Percentiles rank a stretch among this genome's conserved stretches.
These are phyloP conservation scores for Echiichthys vipera DNA, from an alignment of 2,797 vertebrate species.

Conservation along the genomic window DNA sequence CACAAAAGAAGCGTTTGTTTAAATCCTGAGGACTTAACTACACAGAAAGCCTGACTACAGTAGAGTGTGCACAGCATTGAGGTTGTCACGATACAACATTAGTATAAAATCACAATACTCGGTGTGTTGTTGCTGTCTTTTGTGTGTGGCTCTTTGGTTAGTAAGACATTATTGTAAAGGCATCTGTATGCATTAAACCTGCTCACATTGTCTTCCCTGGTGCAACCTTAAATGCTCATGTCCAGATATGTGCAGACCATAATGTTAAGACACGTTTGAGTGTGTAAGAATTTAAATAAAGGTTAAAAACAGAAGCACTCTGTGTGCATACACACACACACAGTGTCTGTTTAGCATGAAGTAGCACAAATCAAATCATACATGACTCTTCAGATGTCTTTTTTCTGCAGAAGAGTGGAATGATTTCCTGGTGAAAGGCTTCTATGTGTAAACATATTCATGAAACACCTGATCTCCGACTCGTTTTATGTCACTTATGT, in stretches of 20 bases:
- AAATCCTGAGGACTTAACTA: neutral
- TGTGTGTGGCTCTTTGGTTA: too few species aligned
- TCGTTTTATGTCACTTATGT: slow-evolving; percentile 72
- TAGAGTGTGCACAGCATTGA: neutral
- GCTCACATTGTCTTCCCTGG: too few species aligned
- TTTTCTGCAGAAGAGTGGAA: slow-evolving; percentile 30
- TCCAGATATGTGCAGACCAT: neutral
- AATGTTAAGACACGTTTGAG: neutral
- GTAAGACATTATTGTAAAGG: too few species aligned
- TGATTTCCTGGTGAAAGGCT: slow-evolving; percentile 41
- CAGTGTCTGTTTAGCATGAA: slow-evolving; percentile 56
- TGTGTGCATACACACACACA: slow-evolving; percentile 25
- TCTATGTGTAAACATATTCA: slow-evolving; percentile 70
- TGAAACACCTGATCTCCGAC: slow-evolving; percentile 73
- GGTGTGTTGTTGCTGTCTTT: too few species aligned
- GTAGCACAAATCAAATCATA: slow-evolving; percentile 68
- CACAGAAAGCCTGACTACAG: neutral
- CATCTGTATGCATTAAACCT: too few species aligned
- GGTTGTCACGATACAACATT: too few species aligned
- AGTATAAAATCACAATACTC: too few species aligned
- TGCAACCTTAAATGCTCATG: neutral
- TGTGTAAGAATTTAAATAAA: neutral
- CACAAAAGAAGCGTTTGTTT: slow-evolving; percentile 11
- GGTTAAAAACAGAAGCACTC: slow-evolving; percentile 30
- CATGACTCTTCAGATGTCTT: slow-evolving; percentile 52